Conservation (phyloP, 2,888 invertebrate species). For the Laspeyria flexula region DNA sequence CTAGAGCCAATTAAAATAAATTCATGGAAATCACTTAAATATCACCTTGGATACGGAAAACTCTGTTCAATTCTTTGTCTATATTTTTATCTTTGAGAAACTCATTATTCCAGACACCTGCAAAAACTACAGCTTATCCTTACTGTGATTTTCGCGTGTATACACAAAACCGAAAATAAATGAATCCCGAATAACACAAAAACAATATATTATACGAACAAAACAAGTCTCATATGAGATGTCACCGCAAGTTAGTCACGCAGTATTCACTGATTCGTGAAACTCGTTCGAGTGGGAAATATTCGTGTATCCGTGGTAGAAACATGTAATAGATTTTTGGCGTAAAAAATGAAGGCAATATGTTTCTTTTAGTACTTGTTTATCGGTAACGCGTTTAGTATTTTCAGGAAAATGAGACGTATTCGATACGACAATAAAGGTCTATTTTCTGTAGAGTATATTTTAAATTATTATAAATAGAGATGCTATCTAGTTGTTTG, state of each 20-base stretch:
- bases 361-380: constrained; percentile 9
- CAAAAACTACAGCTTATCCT: no score
- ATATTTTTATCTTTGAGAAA: no score
- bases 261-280: constrained; percentile 19
- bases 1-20: no score
- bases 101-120: no score
- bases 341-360: constrained; percentile 5
- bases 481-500: no score
- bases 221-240: constrained; percentile 9
- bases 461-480: no score
- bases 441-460: no score
- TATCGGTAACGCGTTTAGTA: constrained; percentile 1
- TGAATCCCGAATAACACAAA: constrained; percentile 2
- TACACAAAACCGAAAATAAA: background rate
- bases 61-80: no score
- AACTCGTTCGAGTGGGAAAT: constrained; percentile 17
- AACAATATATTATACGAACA: constrained; percentile 16
- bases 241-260: constrained; percentile 7
- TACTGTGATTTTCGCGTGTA: background rate
- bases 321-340: constrained; percentile 16
- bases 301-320: constrained; percentile 15
- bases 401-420: background rate
- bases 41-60: no score
- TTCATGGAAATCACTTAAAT: no score
- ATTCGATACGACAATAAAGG: background rate